Evolutionary conservation across 2,797 vertebrate species (phyloP), one percentile per base, ranked within the genome.

Genomic region (Gobio occitaniae): DNA sequence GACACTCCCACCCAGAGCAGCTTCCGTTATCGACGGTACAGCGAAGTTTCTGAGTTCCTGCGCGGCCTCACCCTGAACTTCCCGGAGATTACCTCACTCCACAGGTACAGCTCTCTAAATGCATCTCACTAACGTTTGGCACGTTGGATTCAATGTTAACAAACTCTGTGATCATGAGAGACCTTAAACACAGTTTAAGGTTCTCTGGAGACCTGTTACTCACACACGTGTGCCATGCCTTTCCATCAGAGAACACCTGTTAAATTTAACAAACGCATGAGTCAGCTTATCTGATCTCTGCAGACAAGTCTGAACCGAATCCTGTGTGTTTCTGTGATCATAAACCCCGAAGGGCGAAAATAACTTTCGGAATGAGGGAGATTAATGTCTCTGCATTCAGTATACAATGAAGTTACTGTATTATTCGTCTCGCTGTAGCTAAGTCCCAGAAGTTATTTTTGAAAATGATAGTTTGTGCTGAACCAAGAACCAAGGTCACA

Each of bases 1-100:
- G 93, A 91, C 84, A 96, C 96, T 0, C 93, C 92, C 0, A 93
- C 95, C 3, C 94, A 97, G 4, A 95, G 93, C 86, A 95, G 91
- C 89, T 97, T 98, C 74, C 95, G 96, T 38, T 99, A 98, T 90
- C 93, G 92, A n/a, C 90, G 91, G 5, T 97, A 97, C 91, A 96
- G 96, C 63, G 97, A 98, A 81, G 90, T 97, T 65, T 96, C 97
- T 0, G 96, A 93, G 83, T 95, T 95, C 80, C 90, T 99, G 50
- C 95, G 95, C 82, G 96, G 95, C 85, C 96, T 99, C 80, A 96
- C 93, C 3, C 94, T 97, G 79, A 98, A 99, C 94, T 99, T 98
- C 88, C 97, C 97, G 0, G 92, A 95, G 38, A 98, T 99, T 86
- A 98, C 97, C 25, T 95, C 92, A 80, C 95, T 97, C 82, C 94